Percentiles rank a stretch among this genome's conserved stretches.
Conservation (phyloP, 2,113 vertebrate species). For the Calyptommatus sinebrachiatus region DNA sequence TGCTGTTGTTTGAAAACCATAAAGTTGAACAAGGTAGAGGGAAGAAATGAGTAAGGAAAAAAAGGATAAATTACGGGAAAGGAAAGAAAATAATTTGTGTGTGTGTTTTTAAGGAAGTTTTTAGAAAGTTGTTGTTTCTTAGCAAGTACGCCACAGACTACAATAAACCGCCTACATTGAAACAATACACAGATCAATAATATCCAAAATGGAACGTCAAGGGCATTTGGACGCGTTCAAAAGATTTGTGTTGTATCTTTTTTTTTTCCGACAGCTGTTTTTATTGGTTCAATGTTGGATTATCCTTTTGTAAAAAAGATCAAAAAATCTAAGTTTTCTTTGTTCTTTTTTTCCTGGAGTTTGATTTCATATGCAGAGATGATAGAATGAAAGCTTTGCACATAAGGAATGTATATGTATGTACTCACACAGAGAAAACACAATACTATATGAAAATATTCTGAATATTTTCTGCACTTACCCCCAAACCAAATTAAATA, state of each 20-base stretch:
- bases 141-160: constrained; percentile 42
- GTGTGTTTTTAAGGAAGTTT: constrained; percentile 20
- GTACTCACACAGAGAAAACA: constrained; percentile 5
- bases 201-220: constrained; percentile 36
- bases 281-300: constrained; percentile 30
- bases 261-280: constrained; percentile 25
- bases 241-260: constrained; percentile 29
- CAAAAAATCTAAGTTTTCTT: constrained; percentile 46
- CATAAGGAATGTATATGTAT: constrained; percentile 3
- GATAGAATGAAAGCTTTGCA: constrained; percentile 7
- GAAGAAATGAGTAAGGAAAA: constrained; percentile 24
- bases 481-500: constrained; percentile 11
- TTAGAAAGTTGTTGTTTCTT: constrained; percentile 34
- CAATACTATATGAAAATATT: neutral
- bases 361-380: constrained; percentile 25
- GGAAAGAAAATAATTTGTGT: neutral
- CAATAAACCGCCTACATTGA: constrained; percentile 41
- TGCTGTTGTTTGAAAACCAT: constrained; percentile 8
- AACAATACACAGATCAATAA: constrained; percentile 43
- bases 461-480: neutral
- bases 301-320: constrained; percentile 37
- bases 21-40: constrained; percentile 15
- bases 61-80: neutral
- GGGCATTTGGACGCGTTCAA: constrained; percentile 28
- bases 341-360: constrained; percentile 39